Percentiles rank a stretch among this genome's conserved stretches.
phyloP scores from a whole-genome alignment of 1,140 invertebrate genomes.

The Eumeta japonica region DNA sequence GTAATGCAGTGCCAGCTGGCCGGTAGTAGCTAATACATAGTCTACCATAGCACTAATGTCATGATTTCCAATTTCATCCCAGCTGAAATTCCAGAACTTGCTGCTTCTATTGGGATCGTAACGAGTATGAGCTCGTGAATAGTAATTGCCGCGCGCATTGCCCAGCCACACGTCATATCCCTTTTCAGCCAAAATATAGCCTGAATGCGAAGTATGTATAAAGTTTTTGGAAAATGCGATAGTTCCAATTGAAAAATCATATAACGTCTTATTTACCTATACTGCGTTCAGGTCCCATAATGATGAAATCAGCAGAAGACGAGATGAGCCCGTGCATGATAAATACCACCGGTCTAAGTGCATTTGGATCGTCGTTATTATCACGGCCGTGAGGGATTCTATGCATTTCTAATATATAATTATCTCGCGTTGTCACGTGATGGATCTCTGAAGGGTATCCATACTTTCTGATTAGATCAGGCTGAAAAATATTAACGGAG shows the following conservation, averaged over 20 bases:
- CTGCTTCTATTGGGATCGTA: conserved; percentile 58
- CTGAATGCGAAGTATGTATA: too few species aligned
- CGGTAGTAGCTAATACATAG: conserved; percentile 38
- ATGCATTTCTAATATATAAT: conserved; percentile 57
- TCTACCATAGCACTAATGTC: conserved; percentile 56
- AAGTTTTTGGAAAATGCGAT: neutral
- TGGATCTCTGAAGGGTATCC: conserved; percentile 64
- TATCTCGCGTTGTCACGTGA: conserved; percentile 50
- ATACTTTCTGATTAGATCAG: conserved; percentile 45
- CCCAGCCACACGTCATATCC: conserved; percentile 71
- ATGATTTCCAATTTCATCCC: conserved; percentile 59
- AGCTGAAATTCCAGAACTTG: conserved; percentile 58
- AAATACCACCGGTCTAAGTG: conserved; percentile 55
- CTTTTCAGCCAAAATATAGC: conserved; percentile 59
- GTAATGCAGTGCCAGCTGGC: conserved; percentile 53
- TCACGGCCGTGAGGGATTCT: conserved; percentile 51
- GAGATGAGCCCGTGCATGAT: conserved; percentile 72
- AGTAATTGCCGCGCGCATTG: conserved; percentile 65
- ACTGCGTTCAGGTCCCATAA: too few species aligned
- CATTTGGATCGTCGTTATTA: conserved; percentile 14
- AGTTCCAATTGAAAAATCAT: neutral
- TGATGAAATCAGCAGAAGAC: neutral
- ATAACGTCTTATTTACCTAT: neutral
- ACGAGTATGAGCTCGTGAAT: conserved; percentile 56
- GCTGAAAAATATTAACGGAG: conserved; percentile 14